Percentiles rank a stretch among this genome's conserved stretches.
Conservation (phyloP, 1,140 invertebrate genomes). For the Teleopsis dalmanni region DNA sequence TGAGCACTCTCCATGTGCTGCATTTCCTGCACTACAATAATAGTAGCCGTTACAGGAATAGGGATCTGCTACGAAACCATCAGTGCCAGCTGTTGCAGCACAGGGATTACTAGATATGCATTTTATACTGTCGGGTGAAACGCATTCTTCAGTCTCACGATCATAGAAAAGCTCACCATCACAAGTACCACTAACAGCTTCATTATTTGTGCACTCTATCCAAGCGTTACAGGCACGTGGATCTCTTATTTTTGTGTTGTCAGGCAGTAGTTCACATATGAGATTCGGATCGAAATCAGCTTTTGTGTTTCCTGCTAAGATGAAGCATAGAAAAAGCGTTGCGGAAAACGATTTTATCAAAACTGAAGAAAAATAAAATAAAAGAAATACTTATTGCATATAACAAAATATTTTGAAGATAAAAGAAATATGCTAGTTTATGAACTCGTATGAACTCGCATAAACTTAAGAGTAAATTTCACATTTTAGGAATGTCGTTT, state of each 20-base stretch:
- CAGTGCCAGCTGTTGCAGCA: conserved; percentile 10
- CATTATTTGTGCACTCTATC: conserved; percentile 25
- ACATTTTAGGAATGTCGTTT: too few species aligned
- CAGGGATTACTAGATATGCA: conserved; percentile 36
- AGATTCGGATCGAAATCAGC: conserved; percentile 21
- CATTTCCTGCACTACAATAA: conserved; percentile 26
- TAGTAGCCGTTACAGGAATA: conserved; percentile 36
- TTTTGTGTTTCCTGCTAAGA: too few species aligned
- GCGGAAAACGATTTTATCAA: too few species aligned
- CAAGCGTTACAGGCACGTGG: conserved; percentile 27
- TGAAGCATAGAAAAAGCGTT: too few species aligned
- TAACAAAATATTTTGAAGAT: too few species aligned
- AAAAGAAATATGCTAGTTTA: too few species aligned
- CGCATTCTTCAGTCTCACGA: conserved; percentile 20
- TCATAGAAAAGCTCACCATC: conserved; percentile 23
- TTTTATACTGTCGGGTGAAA: conserved; percentile 15
- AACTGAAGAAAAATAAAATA: too few species aligned
- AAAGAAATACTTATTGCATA: too few species aligned
- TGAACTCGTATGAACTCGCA: too few species aligned
- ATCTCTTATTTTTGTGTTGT: conserved; percentile 31
- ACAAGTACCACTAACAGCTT: conserved; percentile 21
- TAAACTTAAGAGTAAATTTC: too few species aligned
- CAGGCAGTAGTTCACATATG: conserved; percentile 21
- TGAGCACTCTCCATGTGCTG: conserved; percentile 20
- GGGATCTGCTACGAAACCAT: conserved; percentile 30